phyloP scores from a whole-genome alignment of 2,113 vertebrate species.

The Sardina pilchardus region DNA sequence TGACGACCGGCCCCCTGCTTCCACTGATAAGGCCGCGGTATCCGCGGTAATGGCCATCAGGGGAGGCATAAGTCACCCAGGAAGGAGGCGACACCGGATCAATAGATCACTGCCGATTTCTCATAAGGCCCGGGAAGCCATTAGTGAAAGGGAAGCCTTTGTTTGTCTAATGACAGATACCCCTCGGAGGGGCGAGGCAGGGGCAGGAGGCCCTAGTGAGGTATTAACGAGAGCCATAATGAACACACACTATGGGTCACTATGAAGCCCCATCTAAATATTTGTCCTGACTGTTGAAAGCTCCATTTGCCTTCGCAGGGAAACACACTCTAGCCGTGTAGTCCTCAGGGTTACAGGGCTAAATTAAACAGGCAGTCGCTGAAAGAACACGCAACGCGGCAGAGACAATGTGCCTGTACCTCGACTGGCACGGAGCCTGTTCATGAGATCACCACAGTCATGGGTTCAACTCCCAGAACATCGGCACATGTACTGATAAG shows the following conservation, averaged over 20 bases:
- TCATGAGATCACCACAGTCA: background rate
- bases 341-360: background rate
- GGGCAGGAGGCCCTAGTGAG: constrained; percentile 4
- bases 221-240: constrained; percentile 15
- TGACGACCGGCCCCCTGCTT: constrained; percentile 69
- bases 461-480: background rate
- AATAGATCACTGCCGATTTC: constrained; percentile 62
- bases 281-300: constrained; percentile 7
- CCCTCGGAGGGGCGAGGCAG: background rate
- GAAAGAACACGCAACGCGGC: background rate
- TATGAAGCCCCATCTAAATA: background rate
- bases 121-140: constrained; percentile 60
- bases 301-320: background rate
- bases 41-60: constrained; percentile 70
- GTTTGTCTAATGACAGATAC: constrained; percentile 54
- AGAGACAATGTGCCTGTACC: background rate
- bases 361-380: background rate
- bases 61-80: constrained; percentile 67
- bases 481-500: background rate
- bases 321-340: background rate
- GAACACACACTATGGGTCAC: background rate
- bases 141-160: constrained; percentile 67
- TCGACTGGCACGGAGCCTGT: background rate
- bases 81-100: constrained; percentile 72
- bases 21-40: constrained; percentile 68